Conservation (phyloP, 2,797 vertebrate genomes). For the Karalla daura region DNA sequence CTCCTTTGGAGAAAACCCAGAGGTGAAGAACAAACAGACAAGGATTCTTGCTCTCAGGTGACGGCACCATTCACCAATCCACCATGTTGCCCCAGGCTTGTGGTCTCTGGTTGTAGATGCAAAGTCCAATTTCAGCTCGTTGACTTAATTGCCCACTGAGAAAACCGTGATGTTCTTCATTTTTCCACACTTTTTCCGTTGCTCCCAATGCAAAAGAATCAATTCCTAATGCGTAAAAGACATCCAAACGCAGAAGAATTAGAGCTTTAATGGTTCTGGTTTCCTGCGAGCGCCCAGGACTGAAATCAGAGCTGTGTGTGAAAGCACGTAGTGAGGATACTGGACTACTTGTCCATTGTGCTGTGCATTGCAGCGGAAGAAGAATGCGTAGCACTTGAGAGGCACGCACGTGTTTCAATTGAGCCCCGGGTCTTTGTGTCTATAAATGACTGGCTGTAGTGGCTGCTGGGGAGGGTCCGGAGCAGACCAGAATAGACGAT, state of each 20-base stretch:
- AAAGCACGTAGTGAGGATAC: slow-evolving; percentile 32
- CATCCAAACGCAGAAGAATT: background rate
- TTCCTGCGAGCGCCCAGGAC: slow-evolving; percentile 9
- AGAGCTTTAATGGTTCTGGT: slow-evolving; percentile 16
- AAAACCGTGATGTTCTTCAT: no score
- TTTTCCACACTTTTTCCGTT: no score
- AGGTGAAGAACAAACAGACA: no score
- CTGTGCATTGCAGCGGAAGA: slow-evolving; percentile 36
- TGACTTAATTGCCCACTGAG: no score
- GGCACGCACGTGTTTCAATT: slow-evolving; percentile 41
- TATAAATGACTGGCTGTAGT: slow-evolving; percentile 52
- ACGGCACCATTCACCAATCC: no score
- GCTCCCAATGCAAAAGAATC: no score
- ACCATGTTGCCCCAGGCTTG: no score
- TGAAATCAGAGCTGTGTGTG: slow-evolving; percentile 61
- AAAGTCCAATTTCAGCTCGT: no score
- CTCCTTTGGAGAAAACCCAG: no score
- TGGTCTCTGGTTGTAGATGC: no score
- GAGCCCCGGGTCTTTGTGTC: slow-evolving; percentile 51
- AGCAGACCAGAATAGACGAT: slow-evolving; percentile 7
- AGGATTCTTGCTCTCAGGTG: no score
- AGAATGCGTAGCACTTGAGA: slow-evolving; percentile 59
- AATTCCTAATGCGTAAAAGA: slow-evolving; percentile 9
- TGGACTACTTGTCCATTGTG: slow-evolving; percentile 57
- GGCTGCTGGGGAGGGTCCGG: slow-evolving; percentile 37